Conservation (phyloP, 1,140 invertebrate genomes). For the Hypsibius dujardini region DNA sequence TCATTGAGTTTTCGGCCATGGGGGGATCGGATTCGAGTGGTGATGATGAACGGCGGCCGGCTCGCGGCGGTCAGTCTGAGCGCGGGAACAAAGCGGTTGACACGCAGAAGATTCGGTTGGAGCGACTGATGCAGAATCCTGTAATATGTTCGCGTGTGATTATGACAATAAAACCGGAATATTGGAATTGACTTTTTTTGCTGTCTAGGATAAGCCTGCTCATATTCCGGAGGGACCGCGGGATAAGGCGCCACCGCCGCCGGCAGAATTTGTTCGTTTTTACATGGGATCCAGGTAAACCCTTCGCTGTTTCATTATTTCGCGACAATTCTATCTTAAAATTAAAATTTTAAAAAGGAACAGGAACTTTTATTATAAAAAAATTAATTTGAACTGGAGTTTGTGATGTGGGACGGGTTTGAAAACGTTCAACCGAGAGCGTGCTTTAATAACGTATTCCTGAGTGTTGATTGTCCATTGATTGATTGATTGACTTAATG, state of each 20-base stretch:
- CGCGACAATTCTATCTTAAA: too few species aligned
- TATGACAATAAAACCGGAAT: too few species aligned
- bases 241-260: slow-evolving; percentile 51
- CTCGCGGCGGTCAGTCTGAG: neutral
- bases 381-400: too few species aligned
- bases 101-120: neutral
- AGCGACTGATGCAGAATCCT: slow-evolving; percentile 1
- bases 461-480: too few species aligned
- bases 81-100: neutral
- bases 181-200: neutral
- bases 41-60: neutral
- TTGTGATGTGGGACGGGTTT: too few species aligned
- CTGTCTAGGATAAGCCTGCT: slow-evolving; percentile 56
- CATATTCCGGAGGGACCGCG: slow-evolving; percentile 63
- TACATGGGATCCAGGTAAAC: slow-evolving; percentile 60
- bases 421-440: too few species aligned
- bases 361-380: too few species aligned
- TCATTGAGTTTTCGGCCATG: neutral
- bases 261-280: slow-evolving; percentile 87
- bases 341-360: too few species aligned
- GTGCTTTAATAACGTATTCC: too few species aligned
- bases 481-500: too few species aligned
- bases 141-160: too few species aligned
- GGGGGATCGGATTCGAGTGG: neutral
- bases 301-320: slow-evolving; percentile 3